Evolutionary conservation across 2,888 invertebrate genomes (phyloP), one percentile per base, ranked within the genome.

Genomic region (Plebejus anna): DNA sequence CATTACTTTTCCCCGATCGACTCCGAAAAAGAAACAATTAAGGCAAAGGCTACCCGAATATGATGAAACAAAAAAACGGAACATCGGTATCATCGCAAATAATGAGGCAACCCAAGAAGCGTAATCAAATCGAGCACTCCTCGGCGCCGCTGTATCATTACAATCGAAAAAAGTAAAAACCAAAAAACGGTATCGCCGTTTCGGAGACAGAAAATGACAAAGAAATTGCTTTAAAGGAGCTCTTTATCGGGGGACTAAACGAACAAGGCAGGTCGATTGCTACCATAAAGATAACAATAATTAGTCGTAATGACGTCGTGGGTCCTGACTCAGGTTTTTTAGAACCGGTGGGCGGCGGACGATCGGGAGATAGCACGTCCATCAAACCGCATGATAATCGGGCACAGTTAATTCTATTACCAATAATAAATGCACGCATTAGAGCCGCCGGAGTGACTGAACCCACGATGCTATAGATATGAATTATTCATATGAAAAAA

Each of bases 321-420:
- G 86, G 86, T 88, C 78, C 79, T 22, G 77, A 78, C 77, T 78
- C 76, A 79, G 81, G 83, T 86, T 88, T 88, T 91, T 88, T 86
- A 85, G 88, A 87, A 88, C 86, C 88, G 84, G 89, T 90, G 91
- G 90, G 91, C 90, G 90, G 91, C 87, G 84, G 87, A 84, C 82
- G 92, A 93, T 93, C 87, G 81, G 85, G 82, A 89, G 93, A 93
- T 93, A 93, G 92, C 87, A 88, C 89, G 91, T 92, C 92, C 92
- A 93, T 94, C 94, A 94, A 91, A 92, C 91, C 90, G 88, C 91
- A 94, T 92, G 94, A 93, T 93, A 94, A 94, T 93, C 93, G 92
- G 91, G 83, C 88, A 86, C 89, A 84, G 93, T 93, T 94, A 93
- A 93, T 94, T 93, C 94, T 92, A 92, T 92, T 92, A 91, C 89